Evolutionary conservation across 2,888 invertebrate genomes (phyloP).

Genomic region (Cheilosia soror): DNA sequence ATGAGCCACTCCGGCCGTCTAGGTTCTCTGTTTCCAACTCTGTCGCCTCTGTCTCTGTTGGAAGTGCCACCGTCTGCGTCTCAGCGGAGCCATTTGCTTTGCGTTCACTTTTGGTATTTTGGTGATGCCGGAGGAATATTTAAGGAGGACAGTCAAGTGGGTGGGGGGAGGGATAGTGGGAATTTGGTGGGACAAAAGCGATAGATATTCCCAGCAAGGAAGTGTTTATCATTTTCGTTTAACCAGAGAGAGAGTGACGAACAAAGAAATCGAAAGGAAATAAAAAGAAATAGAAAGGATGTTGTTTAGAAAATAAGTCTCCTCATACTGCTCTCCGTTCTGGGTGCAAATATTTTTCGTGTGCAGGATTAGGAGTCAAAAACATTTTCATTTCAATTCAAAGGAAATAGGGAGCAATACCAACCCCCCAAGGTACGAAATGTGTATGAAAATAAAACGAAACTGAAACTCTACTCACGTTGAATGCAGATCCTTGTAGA

Average conservation of each 20-base stretch:
- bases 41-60: slow-evolving; percentile 76
- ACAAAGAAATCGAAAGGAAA: slow-evolving; percentile 47
- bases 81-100: slow-evolving; percentile 79
- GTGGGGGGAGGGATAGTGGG: slow-evolving; percentile 28
- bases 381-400: slow-evolving; percentile 30
- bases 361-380: slow-evolving; percentile 28
- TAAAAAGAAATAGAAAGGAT: slow-evolving; percentile 40
- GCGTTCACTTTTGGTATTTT: slow-evolving; percentile 74
- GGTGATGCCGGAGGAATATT: not conserved
- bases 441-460: slow-evolving; percentile 2
- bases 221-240: slow-evolving; percentile 18
- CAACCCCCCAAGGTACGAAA: slow-evolving; percentile 22
- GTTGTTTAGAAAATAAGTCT: slow-evolving; percentile 22
- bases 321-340: slow-evolving; percentile 7
- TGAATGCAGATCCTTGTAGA: slow-evolving; percentile 92
- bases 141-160: not conserved
- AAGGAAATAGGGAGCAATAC: slow-evolving; percentile 39
- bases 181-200: slow-evolving; percentile 35
- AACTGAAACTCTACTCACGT: slow-evolving; percentile 86
- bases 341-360: not conserved
- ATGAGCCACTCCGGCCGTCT: slow-evolving; percentile 80
- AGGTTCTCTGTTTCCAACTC: slow-evolving; percentile 79
- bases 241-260: slow-evolving; percentile 11
- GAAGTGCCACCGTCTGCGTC: slow-evolving; percentile 78
- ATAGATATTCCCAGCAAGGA: slow-evolving; percentile 37